phyloP scores from a whole-genome alignment of 1,140 invertebrate genomes.

The Drosophila willistoni region DNA sequence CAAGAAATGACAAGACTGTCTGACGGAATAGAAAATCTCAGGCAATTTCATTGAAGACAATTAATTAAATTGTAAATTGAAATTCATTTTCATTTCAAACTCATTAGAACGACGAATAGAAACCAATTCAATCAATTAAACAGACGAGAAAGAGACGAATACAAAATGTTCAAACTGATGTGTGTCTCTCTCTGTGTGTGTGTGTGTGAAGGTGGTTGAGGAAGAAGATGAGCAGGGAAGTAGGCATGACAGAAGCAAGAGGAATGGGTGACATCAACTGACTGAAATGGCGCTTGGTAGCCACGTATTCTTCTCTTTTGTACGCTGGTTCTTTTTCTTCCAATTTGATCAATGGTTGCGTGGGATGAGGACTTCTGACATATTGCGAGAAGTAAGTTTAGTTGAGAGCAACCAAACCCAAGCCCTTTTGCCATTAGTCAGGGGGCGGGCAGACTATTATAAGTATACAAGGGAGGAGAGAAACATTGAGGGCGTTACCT shows the following conservation, averaged over 20 bases:
- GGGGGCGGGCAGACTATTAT: neutral
- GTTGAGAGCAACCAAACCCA: constrained; percentile 18
- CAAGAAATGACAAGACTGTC: neutral
- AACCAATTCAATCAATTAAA: constrained; percentile 42
- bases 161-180: constrained; percentile 11
- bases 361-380: constrained; percentile 33
- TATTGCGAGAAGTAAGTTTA: neutral
- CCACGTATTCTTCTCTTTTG: neutral
- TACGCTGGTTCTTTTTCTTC: constrained; percentile 17
- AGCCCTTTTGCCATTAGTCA: constrained; percentile 40
- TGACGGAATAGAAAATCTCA: constrained; percentile 1
- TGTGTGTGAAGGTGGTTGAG: neutral
- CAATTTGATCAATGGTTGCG: constrained; percentile 16
- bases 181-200: neutral
- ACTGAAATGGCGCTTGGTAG: constrained; percentile 37
- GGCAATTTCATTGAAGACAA: constrained; percentile 35
- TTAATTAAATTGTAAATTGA: constrained; percentile 15
- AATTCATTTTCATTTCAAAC: constrained; percentile 27
- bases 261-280: constrained; percentile 4
- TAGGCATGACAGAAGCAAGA: neutral
- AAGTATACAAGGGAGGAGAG: too few relatives aligned
- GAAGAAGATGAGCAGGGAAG: neutral
- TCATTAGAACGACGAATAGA: constrained; percentile 18
- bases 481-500: constrained; percentile 6
- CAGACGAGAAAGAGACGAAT: constrained; percentile 19